Evolutionary conservation across 2,888 invertebrate species (phyloP).

Genomic region (Xylota sylvarum): DNA sequence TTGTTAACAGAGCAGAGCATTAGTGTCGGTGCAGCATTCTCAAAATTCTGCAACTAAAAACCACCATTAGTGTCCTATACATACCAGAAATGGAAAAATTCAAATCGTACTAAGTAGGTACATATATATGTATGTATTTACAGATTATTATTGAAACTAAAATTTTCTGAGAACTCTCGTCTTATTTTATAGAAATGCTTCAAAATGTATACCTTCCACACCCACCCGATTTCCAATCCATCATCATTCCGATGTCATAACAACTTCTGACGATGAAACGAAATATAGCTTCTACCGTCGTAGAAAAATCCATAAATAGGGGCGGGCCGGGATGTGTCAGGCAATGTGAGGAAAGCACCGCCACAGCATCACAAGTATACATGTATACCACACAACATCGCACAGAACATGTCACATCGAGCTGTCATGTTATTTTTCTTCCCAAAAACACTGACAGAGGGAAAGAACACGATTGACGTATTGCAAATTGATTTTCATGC

Average conservation of each 20-base stretch:
- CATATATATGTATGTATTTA: too few relatives aligned
- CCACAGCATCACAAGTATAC: conserved; percentile 9
- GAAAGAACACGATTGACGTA: conserved; percentile 80
- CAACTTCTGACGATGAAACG: conserved; percentile 23
- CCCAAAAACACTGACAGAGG: conserved; percentile 61
- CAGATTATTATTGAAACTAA: neutral
- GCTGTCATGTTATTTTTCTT: conserved; percentile 69
- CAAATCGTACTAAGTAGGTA: too few relatives aligned
- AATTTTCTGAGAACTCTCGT: neutral
- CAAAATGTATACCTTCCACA: conserved; percentile 8
- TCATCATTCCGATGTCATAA: conserved; percentile 43
- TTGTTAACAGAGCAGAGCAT: too few relatives aligned
- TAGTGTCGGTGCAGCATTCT: too few relatives aligned
- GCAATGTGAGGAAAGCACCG: conserved; percentile 26
- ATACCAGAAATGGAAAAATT: too few relatives aligned
- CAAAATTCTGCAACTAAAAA: too few relatives aligned
- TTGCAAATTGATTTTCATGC: conserved; percentile 83
- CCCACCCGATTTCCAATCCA: conserved; percentile 20
- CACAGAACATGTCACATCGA: conserved; percentile 65
- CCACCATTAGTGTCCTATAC: too few relatives aligned
- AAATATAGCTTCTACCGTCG: conserved; percentile 14
- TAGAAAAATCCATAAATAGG: conserved; percentile 12
- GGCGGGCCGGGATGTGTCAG: conserved; percentile 34
- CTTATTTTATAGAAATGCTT: neutral
- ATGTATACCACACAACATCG: conserved; percentile 29